These are phyloP conservation scores for Drosophila littoralis DNA, from an alignment of 1,140 invertebrate genomes.

Conservation along the genomic window DNA sequence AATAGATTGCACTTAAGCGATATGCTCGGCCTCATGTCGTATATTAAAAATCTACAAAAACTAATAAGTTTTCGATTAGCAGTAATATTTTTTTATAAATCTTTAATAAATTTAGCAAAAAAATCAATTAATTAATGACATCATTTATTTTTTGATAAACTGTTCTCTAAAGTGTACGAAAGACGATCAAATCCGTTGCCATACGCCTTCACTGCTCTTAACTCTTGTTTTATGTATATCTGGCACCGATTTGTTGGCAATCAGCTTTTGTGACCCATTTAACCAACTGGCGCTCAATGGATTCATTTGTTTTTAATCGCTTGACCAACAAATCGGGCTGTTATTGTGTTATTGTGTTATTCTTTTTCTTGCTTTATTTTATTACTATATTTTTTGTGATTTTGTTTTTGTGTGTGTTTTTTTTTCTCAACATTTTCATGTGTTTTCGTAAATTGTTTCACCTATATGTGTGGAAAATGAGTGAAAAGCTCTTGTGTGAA, in stretches of 20 bases:
- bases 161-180: not conserved
- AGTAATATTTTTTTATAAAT: too few relatives aligned
- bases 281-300: not conserved
- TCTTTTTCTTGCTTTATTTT: not conserved
- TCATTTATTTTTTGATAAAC: not conserved
- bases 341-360: not conserved
- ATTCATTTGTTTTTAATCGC: not conserved
- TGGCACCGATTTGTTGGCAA: conserved; percentile 4
- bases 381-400: not conserved
- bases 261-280: not conserved
- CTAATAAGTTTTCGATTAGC: too few relatives aligned
- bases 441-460: too few relatives aligned
- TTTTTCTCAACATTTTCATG: too few relatives aligned
- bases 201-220: not conserved
- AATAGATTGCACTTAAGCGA: not conserved
- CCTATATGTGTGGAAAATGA: too few relatives aligned
- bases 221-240: not conserved
- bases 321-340: not conserved
- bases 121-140: too few relatives aligned
- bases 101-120: too few relatives aligned
- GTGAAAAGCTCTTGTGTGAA: too few relatives aligned
- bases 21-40: not conserved
- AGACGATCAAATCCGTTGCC: not conserved
- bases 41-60: not conserved
- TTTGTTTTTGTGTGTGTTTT: too few relatives aligned